Base-by-base conservation (phyloP, 2,113 vertebrate species). In the Lucifuga dentata region DNA sequence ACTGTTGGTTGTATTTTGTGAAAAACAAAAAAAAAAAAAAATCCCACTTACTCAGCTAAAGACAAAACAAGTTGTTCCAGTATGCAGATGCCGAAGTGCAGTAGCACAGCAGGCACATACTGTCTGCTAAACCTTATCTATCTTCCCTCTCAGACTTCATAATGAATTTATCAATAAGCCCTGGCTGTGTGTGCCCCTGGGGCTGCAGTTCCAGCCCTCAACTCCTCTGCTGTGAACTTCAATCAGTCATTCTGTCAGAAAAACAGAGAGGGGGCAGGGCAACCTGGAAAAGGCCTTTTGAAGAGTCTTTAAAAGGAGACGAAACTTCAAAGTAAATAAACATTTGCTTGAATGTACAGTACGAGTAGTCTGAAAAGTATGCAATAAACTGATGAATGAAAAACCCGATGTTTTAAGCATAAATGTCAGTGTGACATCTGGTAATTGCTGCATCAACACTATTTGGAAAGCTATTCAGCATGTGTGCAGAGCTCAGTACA, bases 101-200 rank as follows among this genome's bases (percentile, higher is more conserved):
- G 40, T 26, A 33, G 16, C n/a, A 45, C 50, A 21, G 33, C 11
- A 44, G 66, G 55, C 52, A 36, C 17, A 73, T 60, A 61, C 43
- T 66, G 15, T 80, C 60, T 38, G 59, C 68, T 70, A n/a, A 67
- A 67, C 16, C 63, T 73, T 73, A 83, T 76, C 68, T 81, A 40
- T 74, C 67, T 21, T 11, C 20, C 32, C 55, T 68, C 75, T 72
- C 74, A 85, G 78, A 75, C 71, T 68, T 80, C 78, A 80, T 68
- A 82, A 86, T 78, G 80, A 73, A 87, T 86, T 78, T 86, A 86
- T 86, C 81, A 83, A 84, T 87, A 83, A 86, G 71, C 65, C 49
- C 21, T 23, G 76, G 36, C 73, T 66, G 59, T 16, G 38, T 71
- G 6, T 40, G 72, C 63, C 76, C 65, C 74, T 69, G 67, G 71